Base-by-base conservation (phyloP, 2,888 invertebrate genomes). In the Eremobia ochroleuca region DNA sequence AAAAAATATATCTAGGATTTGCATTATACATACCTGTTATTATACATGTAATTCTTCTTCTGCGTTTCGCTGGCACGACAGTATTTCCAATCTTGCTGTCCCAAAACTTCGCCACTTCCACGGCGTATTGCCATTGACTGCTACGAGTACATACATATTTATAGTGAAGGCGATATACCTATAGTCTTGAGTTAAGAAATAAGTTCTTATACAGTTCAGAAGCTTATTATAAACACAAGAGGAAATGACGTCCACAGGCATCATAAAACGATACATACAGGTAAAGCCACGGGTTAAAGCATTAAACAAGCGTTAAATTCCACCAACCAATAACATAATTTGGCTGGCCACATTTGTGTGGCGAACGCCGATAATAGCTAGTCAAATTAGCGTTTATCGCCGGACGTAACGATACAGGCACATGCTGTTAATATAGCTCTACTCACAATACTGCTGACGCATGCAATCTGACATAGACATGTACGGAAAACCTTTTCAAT, bases 371-470 rank as follows among this genome's bases (percentile, higher is more conserved):
- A 71, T 84, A 71, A 67, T 79, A 70, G 55, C 73, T 34, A 40
- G 80, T 74, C 59, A 84, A 84, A 84, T 73, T 67, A 40, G 46
- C 71, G 31, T 59, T 74, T 71, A 74, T 74, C 67, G 74, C 21
- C 40, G 21, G 15, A 21, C 43, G 43, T 83, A 52, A 83, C 64
- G 52, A 59, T 64, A 68, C 18, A 65, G 21, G 9, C 46, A 52
- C 4, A 13, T 46, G 18, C 34, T 55, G 28, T 15, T 34, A 13
- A 31, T 31, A 58, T 46, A 55, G 21, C 40, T 66, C 61, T 31
- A 46, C 52, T 61, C 18, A 25, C 13, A 25, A 18, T 31, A 6
- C 9, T 31, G 2, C 21, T 25, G 5, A n/a, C 6, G 31, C 15
- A n/a, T 74, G 21, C 13, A 74, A 75, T n/a, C 18, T 49, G 11